phyloP scores from a whole-genome alignment of 2,888 invertebrate species.

The Eristalinus aeneus region DNA sequence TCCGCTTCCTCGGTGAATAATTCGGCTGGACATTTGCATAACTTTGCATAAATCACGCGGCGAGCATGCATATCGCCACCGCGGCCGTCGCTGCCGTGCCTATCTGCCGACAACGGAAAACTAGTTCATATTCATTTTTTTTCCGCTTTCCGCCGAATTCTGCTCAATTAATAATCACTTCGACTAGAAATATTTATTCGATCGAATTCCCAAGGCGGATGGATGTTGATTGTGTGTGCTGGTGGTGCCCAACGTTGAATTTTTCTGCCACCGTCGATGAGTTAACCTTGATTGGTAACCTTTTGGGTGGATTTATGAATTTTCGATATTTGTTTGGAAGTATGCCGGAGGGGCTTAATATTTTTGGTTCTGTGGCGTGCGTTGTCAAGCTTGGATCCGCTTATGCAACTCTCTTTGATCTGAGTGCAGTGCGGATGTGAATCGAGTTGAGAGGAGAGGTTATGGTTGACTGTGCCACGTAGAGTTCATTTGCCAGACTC shows the following conservation, averaged over 20 bases:
- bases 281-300: constrained; percentile 23
- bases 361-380: too few species aligned
- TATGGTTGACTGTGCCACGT: background rate
- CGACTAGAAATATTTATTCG: constrained; percentile 26
- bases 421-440: too few species aligned
- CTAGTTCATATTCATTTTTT: constrained; percentile 51
- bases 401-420: too few species aligned
- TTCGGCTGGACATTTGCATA: constrained; percentile 20
- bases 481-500: background rate
- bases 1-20: constrained; percentile 21
- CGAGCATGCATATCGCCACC: background rate
- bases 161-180: constrained; percentile 29
- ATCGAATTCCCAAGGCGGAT: constrained; percentile 43
- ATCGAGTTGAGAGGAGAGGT: too few species aligned
- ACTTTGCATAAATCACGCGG: constrained; percentile 39
- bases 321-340: background rate
- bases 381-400: too few species aligned
- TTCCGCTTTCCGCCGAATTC: background rate
- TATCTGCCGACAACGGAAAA: constrained; percentile 20
- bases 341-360: background rate
- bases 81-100: background rate
- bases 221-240: constrained; percentile 26
- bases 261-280: background rate
- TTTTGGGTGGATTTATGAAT: constrained; percentile 28
- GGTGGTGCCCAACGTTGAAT: background rate